Evolutionary conservation across 2,888 invertebrate species (phyloP), one percentile per base, ranked within the genome.

Genomic region (Odontomyia ornata): DNA sequence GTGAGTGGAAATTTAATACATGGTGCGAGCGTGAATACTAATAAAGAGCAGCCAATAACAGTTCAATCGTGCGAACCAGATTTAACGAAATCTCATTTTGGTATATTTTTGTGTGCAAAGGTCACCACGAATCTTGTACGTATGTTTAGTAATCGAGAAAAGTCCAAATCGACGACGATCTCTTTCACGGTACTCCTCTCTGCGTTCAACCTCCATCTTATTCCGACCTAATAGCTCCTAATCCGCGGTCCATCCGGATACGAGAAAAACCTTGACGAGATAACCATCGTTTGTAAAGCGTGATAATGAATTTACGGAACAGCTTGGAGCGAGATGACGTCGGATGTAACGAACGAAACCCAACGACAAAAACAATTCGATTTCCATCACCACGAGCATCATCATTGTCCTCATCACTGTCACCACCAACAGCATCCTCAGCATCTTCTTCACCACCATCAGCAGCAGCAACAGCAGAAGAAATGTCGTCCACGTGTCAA

Each of bases 401-500:
- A 25, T n/a, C 30, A 47, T 23, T 30, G 30, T 57, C 60, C 30
- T 21, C 71, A 64, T 43, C 57, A 67, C 60, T 43, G 52, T 65
- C 76, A 18, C 21, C 28, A 52, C 21, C 64, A 64, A 13, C 15
- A 28, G 27, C 25, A 21, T 4, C 69, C 67, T 25, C 25, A 25
- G 3, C 52, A 52, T n/a, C n/a, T n/a, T n/a, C n/a, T n/a, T n/a
- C 15, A 28, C 47, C 25, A 21, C 9, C 69, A 76, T 25, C 25
- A 25, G 3, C 52, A 52, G 52, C 67, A 62, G 21, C 76, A 64
- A 25, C 52, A 65, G 56, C 65, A 72, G 64, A 73, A 73, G 25
- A 76, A 73, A 64, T 65, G 71, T 72, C 76, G 76, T 25, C 76
- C 78, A 25, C 78, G 78, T 67, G 78, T 78, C 72, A 78, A 78